Evolutionary conservation across 1,140 invertebrate species (phyloP), one percentile per base, ranked within the genome.

Genomic region (Agrilus planipennis): DNA sequence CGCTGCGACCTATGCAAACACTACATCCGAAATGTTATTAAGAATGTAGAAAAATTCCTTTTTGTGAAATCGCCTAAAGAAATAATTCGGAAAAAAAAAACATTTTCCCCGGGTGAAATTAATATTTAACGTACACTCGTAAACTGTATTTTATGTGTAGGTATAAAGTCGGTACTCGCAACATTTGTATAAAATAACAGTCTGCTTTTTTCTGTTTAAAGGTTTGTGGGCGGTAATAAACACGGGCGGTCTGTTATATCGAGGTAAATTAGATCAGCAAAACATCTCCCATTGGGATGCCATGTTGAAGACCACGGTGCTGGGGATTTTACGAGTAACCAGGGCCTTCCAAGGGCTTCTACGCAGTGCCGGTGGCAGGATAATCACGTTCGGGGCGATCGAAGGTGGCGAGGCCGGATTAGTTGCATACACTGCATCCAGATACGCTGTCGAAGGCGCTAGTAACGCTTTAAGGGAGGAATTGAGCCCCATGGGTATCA

Each of bases 161-260:
- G n/a, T n/a, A n/a, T n/a, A n/a, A n/a, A n/a, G n/a, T n/a, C n/a
- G n/a, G n/a, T n/a, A n/a, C n/a, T n/a, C n/a, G n/a, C n/a, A n/a
- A n/a, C n/a, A n/a, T n/a, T n/a, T n/a, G n/a, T n/a, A n/a, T n/a
- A n/a, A n/a, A n/a, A n/a, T n/a, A n/a, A n/a, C n/a, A n/a, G n/a
- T n/a, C n/a, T n/a, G n/a, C n/a, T 44, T 39, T 41, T 25, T 47
- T 49, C 30, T 49, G n/a, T 29, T 66, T 68, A 18, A 54, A 84
- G 84, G 83, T 46, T 71, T 88, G 37, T 83, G 81, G 76, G 81
- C 82, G 21, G 80, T 88, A 3, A 76, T 88, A 29, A 84, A 86
- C 57, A 86, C 83, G 1, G 81, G 78, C 9, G 83, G 83, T 10
- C 70, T 76, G 44, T 73, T 77, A 35, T 69, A 79, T 58, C 65